Evolutionary conservation across 2,113 vertebrate species (phyloP).

Genomic region (Spermophilus dauricus): DNA sequence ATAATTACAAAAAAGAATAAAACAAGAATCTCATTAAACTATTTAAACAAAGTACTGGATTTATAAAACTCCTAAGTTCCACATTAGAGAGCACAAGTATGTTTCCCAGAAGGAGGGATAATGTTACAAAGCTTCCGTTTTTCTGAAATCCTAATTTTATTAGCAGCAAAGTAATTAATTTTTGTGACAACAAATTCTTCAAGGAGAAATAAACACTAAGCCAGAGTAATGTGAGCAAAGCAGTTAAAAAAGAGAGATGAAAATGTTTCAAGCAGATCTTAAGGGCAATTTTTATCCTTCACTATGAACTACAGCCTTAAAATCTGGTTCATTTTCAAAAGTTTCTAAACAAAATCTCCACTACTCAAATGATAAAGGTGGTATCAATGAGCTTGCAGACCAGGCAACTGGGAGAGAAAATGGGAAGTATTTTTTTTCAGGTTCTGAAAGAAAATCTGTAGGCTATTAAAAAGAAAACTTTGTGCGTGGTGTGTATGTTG

Average conservation of each 20-base stretch:
- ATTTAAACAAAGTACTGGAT: constrained; percentile 79
- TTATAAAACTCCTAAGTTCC: constrained; percentile 76
- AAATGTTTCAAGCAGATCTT: constrained; percentile 58
- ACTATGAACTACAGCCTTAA: constrained; percentile 73
- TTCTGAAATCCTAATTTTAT: constrained; percentile 84
- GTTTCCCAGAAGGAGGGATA: constrained; percentile 81
- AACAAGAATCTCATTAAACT: constrained; percentile 81
- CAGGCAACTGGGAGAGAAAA: constrained; percentile 64
- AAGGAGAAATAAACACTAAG: constrained; percentile 83
- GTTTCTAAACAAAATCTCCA: constrained; percentile 64
- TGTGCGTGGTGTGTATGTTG: not conserved
- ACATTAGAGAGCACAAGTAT: constrained; percentile 76
- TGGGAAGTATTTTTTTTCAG: not conserved
- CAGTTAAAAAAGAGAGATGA: constrained; percentile 47
- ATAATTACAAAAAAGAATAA: constrained; percentile 78
- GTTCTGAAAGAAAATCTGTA: constrained; percentile 38
- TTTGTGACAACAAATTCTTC: constrained; percentile 85
- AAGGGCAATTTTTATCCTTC: constrained; percentile 69
- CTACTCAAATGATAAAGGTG: constrained; percentile 40
- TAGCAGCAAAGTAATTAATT: constrained; percentile 86
- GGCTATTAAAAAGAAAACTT: not conserved
- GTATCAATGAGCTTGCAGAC: constrained; percentile 45
- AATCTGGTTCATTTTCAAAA: constrained; percentile 69
- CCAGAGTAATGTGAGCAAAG: constrained; percentile 70
- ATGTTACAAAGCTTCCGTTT: constrained; percentile 81